Evolutionary conservation across 2,888 invertebrate species (phyloP).

Genomic region (Mythimna pallens): DNA sequence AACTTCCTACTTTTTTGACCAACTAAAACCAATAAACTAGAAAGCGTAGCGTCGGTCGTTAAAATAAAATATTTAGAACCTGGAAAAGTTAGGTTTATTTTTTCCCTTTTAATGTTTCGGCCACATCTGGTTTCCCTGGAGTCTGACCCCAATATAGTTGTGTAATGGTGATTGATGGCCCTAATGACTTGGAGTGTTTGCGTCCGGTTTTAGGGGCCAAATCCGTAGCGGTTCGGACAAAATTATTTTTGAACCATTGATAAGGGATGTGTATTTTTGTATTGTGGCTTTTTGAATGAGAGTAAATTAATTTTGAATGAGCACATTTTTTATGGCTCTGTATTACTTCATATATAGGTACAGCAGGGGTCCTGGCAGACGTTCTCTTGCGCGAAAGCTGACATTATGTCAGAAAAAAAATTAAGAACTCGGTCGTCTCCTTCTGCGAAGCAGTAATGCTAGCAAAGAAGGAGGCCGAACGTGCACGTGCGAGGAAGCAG

Average conservation of each 20-base stretch:
- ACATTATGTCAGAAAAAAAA: no score
- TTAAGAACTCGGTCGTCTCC: no score
- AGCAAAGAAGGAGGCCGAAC: no score
- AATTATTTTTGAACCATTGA: constrained; percentile 31
- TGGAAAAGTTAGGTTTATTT: not conserved
- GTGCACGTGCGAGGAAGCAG: no score
- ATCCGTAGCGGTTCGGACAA: constrained; percentile 10
- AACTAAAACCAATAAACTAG: constrained; percentile 9
- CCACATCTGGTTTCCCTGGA: constrained; percentile 35
- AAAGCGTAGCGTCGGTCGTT: constrained; percentile 3
- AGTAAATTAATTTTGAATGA: not conserved
- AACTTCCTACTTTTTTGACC: not conserved
- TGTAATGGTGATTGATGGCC: constrained; percentile 48
- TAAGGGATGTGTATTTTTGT: constrained; percentile 9
- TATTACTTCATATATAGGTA: no score
- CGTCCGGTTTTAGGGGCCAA: constrained; percentile 12
- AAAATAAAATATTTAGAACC: constrained; percentile 22
- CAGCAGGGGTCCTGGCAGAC: no score
- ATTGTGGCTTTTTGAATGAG: constrained; percentile 10
- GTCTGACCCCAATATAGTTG: constrained; percentile 38
- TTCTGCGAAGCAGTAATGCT: no score
- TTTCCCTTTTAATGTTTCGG: constrained; percentile 4
- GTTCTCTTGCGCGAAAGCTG: no score
- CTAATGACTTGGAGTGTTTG: constrained; percentile 36
- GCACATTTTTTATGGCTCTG: no score